Base-by-base conservation (phyloP, 2,113 vertebrate genomes). In the Campylomormyrus tamandua region DNA sequence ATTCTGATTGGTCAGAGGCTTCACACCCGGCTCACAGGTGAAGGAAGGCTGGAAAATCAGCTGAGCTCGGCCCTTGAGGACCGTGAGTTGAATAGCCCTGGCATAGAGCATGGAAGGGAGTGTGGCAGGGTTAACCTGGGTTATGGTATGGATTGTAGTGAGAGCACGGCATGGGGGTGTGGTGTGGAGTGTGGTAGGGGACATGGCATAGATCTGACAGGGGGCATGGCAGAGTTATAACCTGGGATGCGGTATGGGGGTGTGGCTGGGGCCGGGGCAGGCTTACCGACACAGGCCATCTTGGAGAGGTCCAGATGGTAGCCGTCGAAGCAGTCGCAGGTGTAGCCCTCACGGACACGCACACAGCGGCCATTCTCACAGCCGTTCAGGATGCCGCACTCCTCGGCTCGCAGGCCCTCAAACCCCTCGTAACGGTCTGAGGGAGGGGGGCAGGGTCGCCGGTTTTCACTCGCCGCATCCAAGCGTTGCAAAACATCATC, bases 311-410 rank as follows among this genome's bases (percentile, higher is more conserved):
- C 95, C 89, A 99, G 95, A 49, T 96, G 96, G 92, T 97, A 99
- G 90, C 98, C 98, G 3, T 98, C 97, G 3, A 98, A 98, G 95
- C 98, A 99, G 94, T 99, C 98, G 0, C 98, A 99, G 92, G 97
- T 99, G 96, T 98, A 99, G 87, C 98, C 98, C 91, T 99, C 98
- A 50, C 91, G 95, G 90, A 99, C 97, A 0, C 98, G 97, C 9
- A 99, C 98, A 0, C 98, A 99, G 90, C 97, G 97, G 62, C 98
- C 98, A 0, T 99, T 99, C 92, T 99, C 98, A 39, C 98, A 99
- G 89, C 98, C 98, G 0, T 97, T 98, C 91, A 99, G 95, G 92
- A 99, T 92, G 58, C 98, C 98, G 0, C 98, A 99, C 90, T 99
- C 98, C 91, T 98, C 97, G 0, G 97, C 98, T 92, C 94, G 96